Evolutionary conservation across 2,888 invertebrate genomes (phyloP).

Genomic region (Liodrosophila aerea): DNA sequence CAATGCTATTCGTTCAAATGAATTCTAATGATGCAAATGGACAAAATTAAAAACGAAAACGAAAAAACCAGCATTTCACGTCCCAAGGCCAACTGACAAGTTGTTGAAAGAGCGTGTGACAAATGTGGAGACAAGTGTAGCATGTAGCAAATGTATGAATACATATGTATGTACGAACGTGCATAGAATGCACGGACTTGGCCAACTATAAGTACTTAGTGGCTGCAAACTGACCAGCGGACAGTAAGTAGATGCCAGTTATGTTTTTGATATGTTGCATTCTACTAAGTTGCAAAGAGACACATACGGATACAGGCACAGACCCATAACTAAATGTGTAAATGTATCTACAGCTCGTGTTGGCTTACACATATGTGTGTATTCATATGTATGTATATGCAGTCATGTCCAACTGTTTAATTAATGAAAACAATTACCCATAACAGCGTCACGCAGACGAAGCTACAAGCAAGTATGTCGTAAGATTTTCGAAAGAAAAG

Average conservation of each 20-base stretch:
- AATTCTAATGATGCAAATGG: conserved; percentile 36
- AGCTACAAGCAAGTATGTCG: conserved; percentile 28
- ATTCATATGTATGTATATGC: conserved; percentile 11
- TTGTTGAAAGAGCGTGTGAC: conserved; percentile 25
- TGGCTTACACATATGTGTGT: conserved; percentile 11
- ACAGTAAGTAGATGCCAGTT: conserved; percentile 7
- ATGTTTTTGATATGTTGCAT: conserved; percentile 20
- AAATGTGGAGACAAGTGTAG: conserved; percentile 5
- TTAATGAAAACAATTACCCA: conserved; percentile 59
- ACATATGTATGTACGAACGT: conserved; percentile 9
- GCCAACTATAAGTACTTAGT: background rate
- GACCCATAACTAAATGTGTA: background rate
- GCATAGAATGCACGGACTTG: conserved; percentile 17
- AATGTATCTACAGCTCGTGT: background rate
- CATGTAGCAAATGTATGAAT: background rate
- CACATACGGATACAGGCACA: conserved; percentile 1
- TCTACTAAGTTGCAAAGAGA: conserved; percentile 1
- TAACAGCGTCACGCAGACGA: conserved; percentile 54
- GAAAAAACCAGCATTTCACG: conserved; percentile 19
- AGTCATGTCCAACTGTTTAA: conserved; percentile 40
- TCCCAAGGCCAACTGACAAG: conserved; percentile 25
- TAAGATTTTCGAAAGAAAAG: conserved; percentile 71
- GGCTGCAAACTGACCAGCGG: conserved; percentile 1
- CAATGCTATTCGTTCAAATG: conserved; percentile 18
- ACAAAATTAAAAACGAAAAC: conserved; percentile 13